Evolutionary conservation across 1,140 invertebrate genomes (phyloP), one percentile per base, ranked within the genome.

Genomic region (Neoseiulus cucumeris): DNA sequence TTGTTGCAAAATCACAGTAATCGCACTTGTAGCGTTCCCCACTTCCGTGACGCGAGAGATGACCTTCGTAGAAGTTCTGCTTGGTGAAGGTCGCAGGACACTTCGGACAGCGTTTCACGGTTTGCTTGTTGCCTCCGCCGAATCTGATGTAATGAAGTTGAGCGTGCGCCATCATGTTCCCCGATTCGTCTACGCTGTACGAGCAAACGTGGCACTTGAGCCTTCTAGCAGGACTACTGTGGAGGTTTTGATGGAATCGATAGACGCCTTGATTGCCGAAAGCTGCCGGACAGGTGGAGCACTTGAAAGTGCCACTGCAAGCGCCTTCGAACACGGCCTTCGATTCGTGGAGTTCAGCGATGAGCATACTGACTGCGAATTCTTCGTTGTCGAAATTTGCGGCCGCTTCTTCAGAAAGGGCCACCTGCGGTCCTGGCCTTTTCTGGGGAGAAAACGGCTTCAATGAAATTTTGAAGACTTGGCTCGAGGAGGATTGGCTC

Each of bases 1-100:
- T 86, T 0, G 86, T 85, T 30, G 83, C 82, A 74, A 90, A 92
- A 72, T 85, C 84, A 75, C 89, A 92, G 68, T 84, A 81, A n/a
- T 82, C 80, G 72, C 89, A 92, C 68, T 84, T 84, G 71, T 83
- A 82, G 20, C 81, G 78, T 25, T 82, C 83, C 20, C 81, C 79
- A 0, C 83, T 81, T 0, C 83, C 83, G 66, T 86, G 84, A 51
- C 87, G 73, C 7, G 81, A 82, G 71, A 81, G 77, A 69, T 90
- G 87, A 71, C 51, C 51, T 59, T 59, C 51, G 22, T 29, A 59
- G 51, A 59, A 59, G 22, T 59, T 59, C 51, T 59, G 51, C 76
- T 87, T 82, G 69, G 84, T 80, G 71, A 85, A 84, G 70, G 81
- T 79, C 14, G 84, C 80, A 30, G 85, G 84, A 72, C 84, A 86